Evolutionary conservation across 2,797 vertebrate genomes (phyloP).

Genomic region (Babyrousa celebensis): DNA sequence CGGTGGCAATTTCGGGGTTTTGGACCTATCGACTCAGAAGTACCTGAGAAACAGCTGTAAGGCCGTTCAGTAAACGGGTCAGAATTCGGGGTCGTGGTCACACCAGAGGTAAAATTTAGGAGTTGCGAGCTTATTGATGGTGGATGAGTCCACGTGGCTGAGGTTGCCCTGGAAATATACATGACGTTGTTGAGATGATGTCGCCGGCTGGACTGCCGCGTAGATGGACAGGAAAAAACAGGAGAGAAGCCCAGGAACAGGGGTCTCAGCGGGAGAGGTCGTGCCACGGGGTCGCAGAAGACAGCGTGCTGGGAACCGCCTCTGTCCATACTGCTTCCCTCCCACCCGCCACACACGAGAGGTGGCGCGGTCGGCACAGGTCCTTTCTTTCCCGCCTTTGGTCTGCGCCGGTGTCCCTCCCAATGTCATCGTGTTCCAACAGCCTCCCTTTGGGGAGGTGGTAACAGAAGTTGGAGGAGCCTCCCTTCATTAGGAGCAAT

Average conservation of each 20-base stretch:
- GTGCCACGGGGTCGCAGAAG: background rate
- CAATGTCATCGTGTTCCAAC: background rate
- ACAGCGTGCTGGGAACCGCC: background rate
- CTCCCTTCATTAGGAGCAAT: background rate
- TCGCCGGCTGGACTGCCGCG: background rate
- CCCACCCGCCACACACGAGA: background rate
- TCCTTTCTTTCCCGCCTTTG: background rate
- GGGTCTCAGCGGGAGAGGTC: background rate
- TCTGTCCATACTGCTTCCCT: rapidly evolving
- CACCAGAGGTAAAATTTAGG: background rate
- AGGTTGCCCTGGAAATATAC: background rate
- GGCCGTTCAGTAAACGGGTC: background rate
- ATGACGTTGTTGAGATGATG: background rate
- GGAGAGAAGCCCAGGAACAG: background rate
- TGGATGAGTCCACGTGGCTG: background rate
- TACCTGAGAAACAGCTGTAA: background rate
- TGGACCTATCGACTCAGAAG: background rate
- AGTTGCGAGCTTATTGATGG: background rate
- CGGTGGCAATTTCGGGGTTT: background rate
- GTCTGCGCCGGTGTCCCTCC: background rate
- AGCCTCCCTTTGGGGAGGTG: background rate
- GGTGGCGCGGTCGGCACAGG: rapidly evolving
- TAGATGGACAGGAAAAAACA: background rate
- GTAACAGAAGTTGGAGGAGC: background rate
- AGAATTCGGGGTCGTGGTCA: background rate